These are phyloP conservation scores for Setophaga kirtlandii DNA, from an alignment of 2,113 vertebrate genomes.

Conservation along the genomic window DNA sequence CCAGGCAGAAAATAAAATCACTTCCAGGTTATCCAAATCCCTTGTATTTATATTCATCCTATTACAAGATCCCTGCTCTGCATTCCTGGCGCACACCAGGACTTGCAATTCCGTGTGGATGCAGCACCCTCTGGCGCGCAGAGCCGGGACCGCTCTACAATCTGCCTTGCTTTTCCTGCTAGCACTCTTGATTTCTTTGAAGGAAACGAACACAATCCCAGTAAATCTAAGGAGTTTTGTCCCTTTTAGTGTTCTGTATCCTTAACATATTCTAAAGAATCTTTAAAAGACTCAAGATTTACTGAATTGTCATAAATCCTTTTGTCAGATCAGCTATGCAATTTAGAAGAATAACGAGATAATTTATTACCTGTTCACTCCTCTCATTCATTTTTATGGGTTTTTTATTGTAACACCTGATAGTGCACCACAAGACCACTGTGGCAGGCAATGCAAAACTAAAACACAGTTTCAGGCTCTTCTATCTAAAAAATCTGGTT, in stretches of 20 bases:
- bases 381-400: neutral
- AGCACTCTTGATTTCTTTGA: neutral
- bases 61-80: neutral
- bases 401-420: neutral
- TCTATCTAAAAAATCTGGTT: neutral
- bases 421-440: neutral
- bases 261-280: neutral
- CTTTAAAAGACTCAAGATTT: neutral
- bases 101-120: neutral
- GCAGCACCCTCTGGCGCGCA: constrained; percentile 56
- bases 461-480: neutral
- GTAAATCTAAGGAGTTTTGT: neutral
- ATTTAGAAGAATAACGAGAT: neutral
- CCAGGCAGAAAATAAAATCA: neutral
- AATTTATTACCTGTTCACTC: neutral
- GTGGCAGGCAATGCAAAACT: neutral
- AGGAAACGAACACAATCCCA: neutral
- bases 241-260: neutral
- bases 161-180: rapidly evolving
- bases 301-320: neutral
- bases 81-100: neutral
- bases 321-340: neutral
- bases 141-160: neutral
- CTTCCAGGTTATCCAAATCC: neutral
- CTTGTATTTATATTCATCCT: neutral